Conservation (phyloP, 2,113 vertebrate genomes). For the Planiliza haematocheilus region DNA sequence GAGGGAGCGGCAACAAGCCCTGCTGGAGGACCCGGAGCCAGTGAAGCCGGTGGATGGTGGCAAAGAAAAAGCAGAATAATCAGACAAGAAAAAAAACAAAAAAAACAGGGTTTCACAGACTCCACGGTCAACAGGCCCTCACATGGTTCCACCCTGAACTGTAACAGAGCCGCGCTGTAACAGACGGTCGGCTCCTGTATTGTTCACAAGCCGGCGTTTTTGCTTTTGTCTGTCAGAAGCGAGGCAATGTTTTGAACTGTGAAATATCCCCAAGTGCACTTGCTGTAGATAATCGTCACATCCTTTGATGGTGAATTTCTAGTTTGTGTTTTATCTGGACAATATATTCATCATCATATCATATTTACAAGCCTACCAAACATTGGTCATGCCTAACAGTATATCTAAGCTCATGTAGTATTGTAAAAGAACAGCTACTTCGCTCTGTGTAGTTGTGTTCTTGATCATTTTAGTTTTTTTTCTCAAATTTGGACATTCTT, state of each 20-base stretch:
- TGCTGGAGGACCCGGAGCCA: constrained; percentile 82
- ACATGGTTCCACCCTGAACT: constrained; percentile 44
- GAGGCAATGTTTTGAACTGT: constrained; percentile 64
- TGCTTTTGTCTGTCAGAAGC: constrained; percentile 57
- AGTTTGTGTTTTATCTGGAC: constrained; percentile 66
- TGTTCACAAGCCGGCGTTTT: constrained; percentile 43
- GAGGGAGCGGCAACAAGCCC: constrained; percentile 85
- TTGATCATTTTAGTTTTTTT: constrained; percentile 30
- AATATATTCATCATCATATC: constrained; percentile 56
- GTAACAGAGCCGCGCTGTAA: constrained; percentile 57
- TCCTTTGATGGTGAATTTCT: constrained; percentile 73
- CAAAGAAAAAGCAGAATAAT: constrained; percentile 89
- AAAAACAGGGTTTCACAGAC: constrained; percentile 35
- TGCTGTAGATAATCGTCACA: constrained; percentile 76
- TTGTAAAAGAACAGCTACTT: constrained; percentile 35
- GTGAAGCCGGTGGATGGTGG: constrained; percentile 58
- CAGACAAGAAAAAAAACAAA: neutral
- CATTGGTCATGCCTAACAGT: constrained; percentile 45
- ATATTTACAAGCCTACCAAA: constrained; percentile 50
- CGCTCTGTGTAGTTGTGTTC: constrained; percentile 16
- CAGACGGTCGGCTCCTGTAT: constrained; percentile 50
- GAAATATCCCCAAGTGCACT: constrained; percentile 82
- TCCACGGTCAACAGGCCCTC: constrained; percentile 36
- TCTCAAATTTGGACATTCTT: constrained; percentile 16
- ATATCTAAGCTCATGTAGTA: constrained; percentile 56